A percentile compares a stretch with the other conserved stretches of the same genome.
phyloP scores from a whole-genome alignment of 2,888 invertebrate species.

The Chrysopilus asiliformis region DNA sequence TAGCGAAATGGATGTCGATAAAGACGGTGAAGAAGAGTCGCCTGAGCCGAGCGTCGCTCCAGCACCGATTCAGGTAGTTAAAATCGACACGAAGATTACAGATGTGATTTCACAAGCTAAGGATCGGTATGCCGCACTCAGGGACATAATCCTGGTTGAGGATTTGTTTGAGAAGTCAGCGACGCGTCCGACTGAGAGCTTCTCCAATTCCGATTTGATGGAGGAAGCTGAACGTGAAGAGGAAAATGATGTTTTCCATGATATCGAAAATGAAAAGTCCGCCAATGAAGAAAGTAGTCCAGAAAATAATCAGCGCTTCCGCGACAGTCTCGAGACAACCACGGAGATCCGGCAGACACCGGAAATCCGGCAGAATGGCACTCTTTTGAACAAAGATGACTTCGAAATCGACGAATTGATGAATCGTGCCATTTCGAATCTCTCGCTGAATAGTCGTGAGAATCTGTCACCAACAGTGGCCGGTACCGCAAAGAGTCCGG shows the following conservation, averaged over 20 bases:
- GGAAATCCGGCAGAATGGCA: conserved; percentile 17
- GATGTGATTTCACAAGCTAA: conserved; percentile 39
- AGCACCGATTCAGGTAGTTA: conserved; percentile 22
- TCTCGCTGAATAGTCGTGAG: conserved; percentile 33
- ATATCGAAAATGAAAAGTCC: conserved; percentile 24
- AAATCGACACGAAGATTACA: conserved; percentile 38
- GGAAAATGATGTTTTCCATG: conserved; percentile 28
- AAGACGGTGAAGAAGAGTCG: conserved; percentile 11
- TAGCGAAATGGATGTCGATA: conserved; percentile 34
- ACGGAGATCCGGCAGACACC: conserved; percentile 23
- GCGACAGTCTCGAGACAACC: conserved; percentile 27
- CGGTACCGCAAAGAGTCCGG: conserved; percentile 16
- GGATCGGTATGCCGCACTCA: conserved; percentile 68
- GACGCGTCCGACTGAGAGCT: conserved; percentile 18
- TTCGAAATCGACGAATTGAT: conserved; percentile 35
- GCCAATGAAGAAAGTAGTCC: conserved; percentile 30
- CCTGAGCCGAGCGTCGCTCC: conserved; percentile 13
- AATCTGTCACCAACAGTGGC: conserved; percentile 31
- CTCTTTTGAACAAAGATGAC: conserved; percentile 28
- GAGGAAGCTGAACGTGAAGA: conserved; percentile 41
- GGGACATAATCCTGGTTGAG: conserved; percentile 59
- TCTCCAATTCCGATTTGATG: conserved; percentile 30
- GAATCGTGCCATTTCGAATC: conserved; percentile 36
- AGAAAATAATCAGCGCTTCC: conserved; percentile 30
- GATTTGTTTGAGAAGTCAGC: conserved; percentile 39